Conservation (phyloP, 2,888 invertebrate species). For the Netelia fuscicornis region DNA sequence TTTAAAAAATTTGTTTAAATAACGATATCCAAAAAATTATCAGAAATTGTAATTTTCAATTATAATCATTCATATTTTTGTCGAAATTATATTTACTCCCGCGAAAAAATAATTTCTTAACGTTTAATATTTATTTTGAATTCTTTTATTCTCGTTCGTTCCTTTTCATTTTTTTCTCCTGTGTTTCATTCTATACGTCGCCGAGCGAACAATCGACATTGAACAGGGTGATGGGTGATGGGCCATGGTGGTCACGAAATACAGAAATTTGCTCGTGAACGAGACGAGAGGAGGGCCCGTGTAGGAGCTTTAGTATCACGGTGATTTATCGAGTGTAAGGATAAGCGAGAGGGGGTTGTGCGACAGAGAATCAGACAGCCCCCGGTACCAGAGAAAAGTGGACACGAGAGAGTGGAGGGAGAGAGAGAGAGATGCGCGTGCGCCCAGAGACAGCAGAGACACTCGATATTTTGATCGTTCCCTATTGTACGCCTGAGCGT, state of each 20-base stretch:
- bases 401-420: constrained; percentile 47
- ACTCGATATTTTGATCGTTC: constrained; percentile 71
- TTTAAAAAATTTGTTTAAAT: too few species aligned
- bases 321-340: constrained; percentile 65
- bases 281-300: constrained; percentile 30
- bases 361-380: constrained; percentile 32
- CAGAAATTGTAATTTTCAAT: too few species aligned
- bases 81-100: too few species aligned
- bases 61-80: too few species aligned
- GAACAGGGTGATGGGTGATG: neutral
- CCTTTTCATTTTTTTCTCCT: neutral
- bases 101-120: too few species aligned
- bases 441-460: constrained; percentile 62
- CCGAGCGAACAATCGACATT: neutral
- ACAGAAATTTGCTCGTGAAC: constrained; percentile 38
- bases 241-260: constrained; percentile 20
- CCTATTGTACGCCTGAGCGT: constrained; percentile 64
- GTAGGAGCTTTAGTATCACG: constrained; percentile 22
- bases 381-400: constrained; percentile 59
- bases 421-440: constrained; percentile 22
- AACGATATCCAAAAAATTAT: too few species aligned
- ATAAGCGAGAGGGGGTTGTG: constrained; percentile 26
- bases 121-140: too few species aligned
- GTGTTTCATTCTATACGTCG: neutral
- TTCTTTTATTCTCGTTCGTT: too few species aligned